A percentile compares a stretch with the other conserved stretches of the same genome.
Conservation (phyloP, 64 coral and sea anemone species). For the Hydrozoanthus tunicans region DNA sequence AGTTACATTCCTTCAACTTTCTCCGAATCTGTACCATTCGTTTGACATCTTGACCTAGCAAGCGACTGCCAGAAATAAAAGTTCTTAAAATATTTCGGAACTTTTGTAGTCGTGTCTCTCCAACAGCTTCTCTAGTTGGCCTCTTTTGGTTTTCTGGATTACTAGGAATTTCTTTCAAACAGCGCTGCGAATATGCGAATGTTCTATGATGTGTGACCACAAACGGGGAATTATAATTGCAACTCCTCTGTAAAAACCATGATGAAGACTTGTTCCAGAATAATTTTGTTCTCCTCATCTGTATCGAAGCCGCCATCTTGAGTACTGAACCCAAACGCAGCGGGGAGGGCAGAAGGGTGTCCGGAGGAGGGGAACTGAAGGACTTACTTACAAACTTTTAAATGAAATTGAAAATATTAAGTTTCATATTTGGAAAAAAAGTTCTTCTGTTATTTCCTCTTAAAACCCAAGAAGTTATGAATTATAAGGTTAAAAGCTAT, state of each 20-base stretch:
- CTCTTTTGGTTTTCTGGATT: slow-evolving; percentile 13
- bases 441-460: too few species aligned
- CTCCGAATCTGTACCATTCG: slow-evolving; percentile 72
- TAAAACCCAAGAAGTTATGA: too few species aligned
- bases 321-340: neutral
- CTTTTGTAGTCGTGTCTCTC: slow-evolving; percentile 58
- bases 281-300: slow-evolving; percentile 9
- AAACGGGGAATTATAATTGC: neutral
- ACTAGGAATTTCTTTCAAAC: slow-evolving; percentile 37
- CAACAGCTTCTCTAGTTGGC: slow-evolving; percentile 11
- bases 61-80: slow-evolving; percentile 80
- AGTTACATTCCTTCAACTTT: slow-evolving; percentile 70
- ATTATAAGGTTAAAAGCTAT: too few species aligned
- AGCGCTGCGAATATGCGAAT: slow-evolving; percentile 24
- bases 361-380: too few species aligned
- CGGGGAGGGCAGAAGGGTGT: neutral
- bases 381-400: too few species aligned
- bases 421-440: too few species aligned
- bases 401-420: too few species aligned
- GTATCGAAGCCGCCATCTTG: slow-evolving; percentile 31
- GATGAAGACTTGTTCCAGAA: neutral
- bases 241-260: neutral
- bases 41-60: slow-evolving; percentile 83
- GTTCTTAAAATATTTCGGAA: slow-evolving; percentile 67
- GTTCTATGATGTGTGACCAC: slow-evolving; percentile 17